phyloP scores from a whole-genome alignment of 2,113 vertebrate species.

The Scomber scombrus region DNA sequence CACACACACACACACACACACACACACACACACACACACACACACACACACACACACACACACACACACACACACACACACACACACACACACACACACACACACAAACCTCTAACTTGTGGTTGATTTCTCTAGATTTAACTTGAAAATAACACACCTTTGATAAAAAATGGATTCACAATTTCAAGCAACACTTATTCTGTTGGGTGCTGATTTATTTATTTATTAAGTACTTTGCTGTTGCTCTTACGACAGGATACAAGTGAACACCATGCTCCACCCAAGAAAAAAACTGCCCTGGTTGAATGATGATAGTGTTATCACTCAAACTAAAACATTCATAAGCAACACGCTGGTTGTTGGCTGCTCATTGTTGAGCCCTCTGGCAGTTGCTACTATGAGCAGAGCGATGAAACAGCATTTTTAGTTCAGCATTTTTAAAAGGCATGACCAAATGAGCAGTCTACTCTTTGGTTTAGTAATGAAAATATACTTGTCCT shows the following conservation, averaged over 20 bases:
- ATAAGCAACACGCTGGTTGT: constrained; percentile 35
- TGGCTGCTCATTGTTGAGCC: constrained; percentile 2
- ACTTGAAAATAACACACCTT: background rate
- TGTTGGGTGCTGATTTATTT: background rate
- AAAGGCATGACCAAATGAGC: no score
- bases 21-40: background rate
- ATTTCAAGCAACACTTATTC: background rate
- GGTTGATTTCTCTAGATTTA: no score
- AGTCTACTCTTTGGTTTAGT: no score
- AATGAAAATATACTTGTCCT: no score
- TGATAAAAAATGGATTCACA: background rate
- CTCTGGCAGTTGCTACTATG: background rate
- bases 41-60: background rate
- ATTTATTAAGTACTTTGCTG: background rate
- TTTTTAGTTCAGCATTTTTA: no score
- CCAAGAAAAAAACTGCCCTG: constrained; percentile 7
- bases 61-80: background rate
- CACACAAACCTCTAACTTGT: no score
- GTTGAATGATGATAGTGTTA: constrained; percentile 36
- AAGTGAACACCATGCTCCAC: background rate
- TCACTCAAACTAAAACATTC: constrained; percentile 35
- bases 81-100: no score
- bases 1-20: background rate
- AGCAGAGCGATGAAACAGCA: no score
- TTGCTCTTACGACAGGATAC: constrained; percentile 11